Conservation (phyloP, 2,113 vertebrate species). For the Alaudala cheleensis region DNA sequence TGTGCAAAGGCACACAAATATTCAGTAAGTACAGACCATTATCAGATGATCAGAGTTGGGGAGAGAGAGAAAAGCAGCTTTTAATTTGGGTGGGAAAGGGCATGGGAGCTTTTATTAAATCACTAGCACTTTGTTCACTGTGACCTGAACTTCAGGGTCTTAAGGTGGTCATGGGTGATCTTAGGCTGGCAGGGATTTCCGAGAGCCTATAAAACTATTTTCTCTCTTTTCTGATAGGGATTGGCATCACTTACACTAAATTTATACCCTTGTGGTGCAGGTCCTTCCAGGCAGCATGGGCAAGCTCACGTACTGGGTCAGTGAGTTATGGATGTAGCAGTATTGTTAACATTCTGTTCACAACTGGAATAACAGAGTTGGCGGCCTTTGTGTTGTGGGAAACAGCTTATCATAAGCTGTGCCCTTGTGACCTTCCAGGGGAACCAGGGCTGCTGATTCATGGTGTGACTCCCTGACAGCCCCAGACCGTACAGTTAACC, state of each 20-base stretch:
- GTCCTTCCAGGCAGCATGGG: neutral
- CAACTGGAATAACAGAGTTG: conserved; percentile 58
- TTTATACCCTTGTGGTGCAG: neutral
- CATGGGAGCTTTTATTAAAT: neutral
- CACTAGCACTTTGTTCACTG: neutral
- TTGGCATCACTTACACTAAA: neutral
- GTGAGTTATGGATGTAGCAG: neutral
- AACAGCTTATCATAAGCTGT: conserved; percentile 22
- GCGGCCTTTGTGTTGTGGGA: neutral
- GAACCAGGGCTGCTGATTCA: conserved; percentile 21
- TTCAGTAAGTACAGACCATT: neutral
- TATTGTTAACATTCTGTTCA: neutral
- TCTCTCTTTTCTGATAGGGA: neutral
- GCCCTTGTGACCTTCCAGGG: conserved; percentile 33
- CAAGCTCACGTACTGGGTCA: neutral
- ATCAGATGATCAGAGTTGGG: neutral
- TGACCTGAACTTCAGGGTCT: neutral
- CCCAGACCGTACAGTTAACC: conserved; percentile 5
- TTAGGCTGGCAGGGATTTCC: neutral
- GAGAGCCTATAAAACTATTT: neutral
- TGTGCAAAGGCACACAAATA: neutral
- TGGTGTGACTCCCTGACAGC: neutral
- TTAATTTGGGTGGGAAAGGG: neutral
- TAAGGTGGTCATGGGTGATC: neutral
- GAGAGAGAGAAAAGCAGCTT: neutral